phyloP scores from a whole-genome alignment of 2,888 invertebrate species.

The Callyntrura sp. region DNA sequence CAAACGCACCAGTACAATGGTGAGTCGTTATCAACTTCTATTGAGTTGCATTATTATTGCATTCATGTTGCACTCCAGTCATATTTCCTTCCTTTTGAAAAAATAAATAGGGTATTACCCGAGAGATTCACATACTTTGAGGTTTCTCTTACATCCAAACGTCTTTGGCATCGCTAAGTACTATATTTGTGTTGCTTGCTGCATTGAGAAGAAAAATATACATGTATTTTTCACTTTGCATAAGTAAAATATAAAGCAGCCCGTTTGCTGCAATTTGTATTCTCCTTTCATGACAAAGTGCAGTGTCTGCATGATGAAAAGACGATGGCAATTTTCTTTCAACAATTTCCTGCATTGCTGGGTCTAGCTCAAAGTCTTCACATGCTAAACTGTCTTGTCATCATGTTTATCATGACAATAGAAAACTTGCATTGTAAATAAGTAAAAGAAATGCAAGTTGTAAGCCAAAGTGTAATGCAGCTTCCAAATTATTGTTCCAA shows the following conservation, averaged over 20 bases:
- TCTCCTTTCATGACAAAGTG: slow-evolving; percentile 52
- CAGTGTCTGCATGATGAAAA: slow-evolving; percentile 57
- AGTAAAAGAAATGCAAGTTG: neutral
- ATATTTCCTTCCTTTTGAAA: slow-evolving; percentile 3
- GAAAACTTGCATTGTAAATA: slow-evolving; percentile 13
- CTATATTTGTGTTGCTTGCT: neutral
- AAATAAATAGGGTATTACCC: slow-evolving; percentile 9
- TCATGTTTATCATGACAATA: slow-evolving; percentile 2
- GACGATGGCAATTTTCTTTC: slow-evolving; percentile 67
- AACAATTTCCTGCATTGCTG: slow-evolving; percentile 37
- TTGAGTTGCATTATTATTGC: slow-evolving; percentile 58
- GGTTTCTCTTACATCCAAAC: slow-evolving; percentile 30
- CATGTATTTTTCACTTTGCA: neutral
- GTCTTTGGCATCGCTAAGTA: neutral
- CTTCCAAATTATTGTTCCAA: neutral
- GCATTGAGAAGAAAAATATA: no score
- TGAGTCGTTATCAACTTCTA: slow-evolving; percentile 32
- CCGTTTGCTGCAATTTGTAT: slow-evolving; percentile 36
- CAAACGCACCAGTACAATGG: neutral
- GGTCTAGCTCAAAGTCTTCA: neutral
- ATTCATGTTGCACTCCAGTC: neutral
- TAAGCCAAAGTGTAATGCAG: no score
- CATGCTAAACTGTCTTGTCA: neutral
- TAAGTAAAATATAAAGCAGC: no score
- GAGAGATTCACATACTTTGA: slow-evolving; percentile 6